phyloP scores from a whole-genome alignment of 1,140 invertebrate species.

The Hylaeus volcanicus region DNA sequence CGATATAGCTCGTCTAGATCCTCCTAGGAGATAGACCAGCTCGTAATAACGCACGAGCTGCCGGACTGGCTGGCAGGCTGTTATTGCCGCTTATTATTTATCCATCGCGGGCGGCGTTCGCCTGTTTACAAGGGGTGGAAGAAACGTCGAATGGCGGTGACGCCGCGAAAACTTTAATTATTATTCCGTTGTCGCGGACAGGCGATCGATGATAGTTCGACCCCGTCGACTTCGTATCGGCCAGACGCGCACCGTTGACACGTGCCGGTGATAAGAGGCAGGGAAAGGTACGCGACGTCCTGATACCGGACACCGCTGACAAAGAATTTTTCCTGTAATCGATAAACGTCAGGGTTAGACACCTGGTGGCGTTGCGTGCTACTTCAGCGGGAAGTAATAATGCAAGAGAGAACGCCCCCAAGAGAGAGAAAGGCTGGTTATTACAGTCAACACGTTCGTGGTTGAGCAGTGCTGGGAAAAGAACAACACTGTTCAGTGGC shows the following conservation, averaged over 20 bases:
- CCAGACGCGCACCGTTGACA: neutral
- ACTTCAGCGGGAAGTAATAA: too few relatives aligned
- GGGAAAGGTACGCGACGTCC: constrained; percentile 3
- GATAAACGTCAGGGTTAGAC: constrained; percentile 8
- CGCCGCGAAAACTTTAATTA: constrained; percentile 51
- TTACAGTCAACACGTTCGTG: too few relatives aligned
- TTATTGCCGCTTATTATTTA: constrained; percentile 65
- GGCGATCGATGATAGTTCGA: constrained; percentile 30
- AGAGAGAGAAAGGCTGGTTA: too few relatives aligned
- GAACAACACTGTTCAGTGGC: too few relatives aligned
- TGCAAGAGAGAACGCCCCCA: too few relatives aligned
- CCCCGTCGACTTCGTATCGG: neutral
- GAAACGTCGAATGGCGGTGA: constrained; percentile 20
- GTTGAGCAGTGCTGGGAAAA: too few relatives aligned
- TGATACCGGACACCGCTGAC: constrained; percentile 3
- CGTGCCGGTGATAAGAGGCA: constrained; percentile 14
- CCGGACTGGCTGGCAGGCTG: constrained; percentile 46
- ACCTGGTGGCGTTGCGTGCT: too few relatives aligned
- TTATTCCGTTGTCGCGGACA: constrained; percentile 25
- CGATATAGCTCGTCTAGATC: constrained; percentile 53
- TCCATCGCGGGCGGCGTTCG: constrained; percentile 42
- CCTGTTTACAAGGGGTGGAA: constrained; percentile 51
- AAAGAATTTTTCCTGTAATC: constrained; percentile 48
- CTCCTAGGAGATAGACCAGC: constrained; percentile 35
- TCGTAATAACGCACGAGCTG: constrained; percentile 32